These are phyloP conservation scores for Festucalex cinctus DNA, from an alignment of 2,113 vertebrate species.

Conservation along the genomic window DNA sequence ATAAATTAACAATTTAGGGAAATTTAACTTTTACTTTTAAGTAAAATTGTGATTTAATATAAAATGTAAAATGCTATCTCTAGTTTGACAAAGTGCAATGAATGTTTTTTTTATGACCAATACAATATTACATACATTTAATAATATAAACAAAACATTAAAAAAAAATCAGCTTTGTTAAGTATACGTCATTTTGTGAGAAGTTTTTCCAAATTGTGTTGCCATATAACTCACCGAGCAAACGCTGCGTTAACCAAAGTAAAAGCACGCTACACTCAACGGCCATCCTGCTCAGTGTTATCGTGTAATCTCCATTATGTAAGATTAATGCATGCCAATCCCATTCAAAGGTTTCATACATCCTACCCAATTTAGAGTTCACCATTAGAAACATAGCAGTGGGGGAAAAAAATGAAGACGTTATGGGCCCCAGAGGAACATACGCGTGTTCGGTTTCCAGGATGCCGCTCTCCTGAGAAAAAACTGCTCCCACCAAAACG, in stretches of 20 bases:
- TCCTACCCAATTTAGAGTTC: background rate
- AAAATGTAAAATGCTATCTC: too few relatives aligned
- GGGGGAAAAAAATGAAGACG: background rate
- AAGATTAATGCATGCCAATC: background rate
- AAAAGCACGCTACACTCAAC: background rate
- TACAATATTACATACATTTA: too few relatives aligned
- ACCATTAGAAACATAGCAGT: background rate
- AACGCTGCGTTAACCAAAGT: background rate
- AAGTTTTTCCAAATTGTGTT: background rate
- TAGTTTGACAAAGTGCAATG: too few relatives aligned
- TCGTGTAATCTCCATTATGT: background rate
- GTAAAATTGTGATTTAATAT: too few relatives aligned
- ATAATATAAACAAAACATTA: too few relatives aligned
- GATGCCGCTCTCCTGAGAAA: constrained; percentile 39
- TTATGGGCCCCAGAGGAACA: constrained; percentile 12
- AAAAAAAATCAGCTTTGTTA: too few relatives aligned
- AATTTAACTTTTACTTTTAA: too few relatives aligned
- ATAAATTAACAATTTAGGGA: too few relatives aligned
- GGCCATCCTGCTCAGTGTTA: background rate
- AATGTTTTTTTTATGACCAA: too few relatives aligned
- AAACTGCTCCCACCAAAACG: constrained; percentile 40
- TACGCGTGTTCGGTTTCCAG: constrained; percentile 53
- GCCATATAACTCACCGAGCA: background rate
- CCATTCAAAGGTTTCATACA: background rate
- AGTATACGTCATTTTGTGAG: background rate